Conservation (phyloP, 1,140 invertebrate species). For the Helicoverpa armigera region DNA sequence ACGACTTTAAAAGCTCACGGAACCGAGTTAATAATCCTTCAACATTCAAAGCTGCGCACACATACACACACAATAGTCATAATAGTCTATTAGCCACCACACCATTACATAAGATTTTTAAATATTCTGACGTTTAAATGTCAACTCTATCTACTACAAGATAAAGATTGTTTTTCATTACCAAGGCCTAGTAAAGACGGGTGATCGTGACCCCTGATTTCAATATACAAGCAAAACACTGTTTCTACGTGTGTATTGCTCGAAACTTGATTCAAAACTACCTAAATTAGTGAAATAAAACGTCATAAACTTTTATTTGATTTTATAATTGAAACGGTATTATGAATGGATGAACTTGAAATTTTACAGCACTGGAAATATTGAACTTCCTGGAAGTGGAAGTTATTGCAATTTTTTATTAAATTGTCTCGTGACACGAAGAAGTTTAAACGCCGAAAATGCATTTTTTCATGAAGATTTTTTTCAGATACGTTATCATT, state of each 20-base stretch:
- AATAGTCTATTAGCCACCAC: constrained; percentile 45
- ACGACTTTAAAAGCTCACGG: constrained; percentile 48
- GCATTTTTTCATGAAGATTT: not conserved
- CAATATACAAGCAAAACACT: constrained; percentile 66
- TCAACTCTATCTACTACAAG: not conserved
- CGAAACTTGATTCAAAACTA: constrained; percentile 47
- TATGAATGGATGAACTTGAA: constrained; percentile 18
- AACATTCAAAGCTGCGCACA: constrained; percentile 49
- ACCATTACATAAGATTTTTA: constrained; percentile 51
- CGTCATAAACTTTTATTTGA: constrained; percentile 25
- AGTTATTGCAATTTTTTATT: constrained; percentile 1
- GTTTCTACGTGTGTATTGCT: constrained; percentile 60
- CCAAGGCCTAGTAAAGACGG: constrained; percentile 10
- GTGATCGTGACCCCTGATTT: constrained; percentile 59
- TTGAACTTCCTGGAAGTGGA: constrained; percentile 26
- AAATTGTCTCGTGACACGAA: not conserved
- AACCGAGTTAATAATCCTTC: constrained; percentile 45
- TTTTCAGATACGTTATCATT: not conserved
- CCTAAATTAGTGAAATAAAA: constrained; percentile 33
- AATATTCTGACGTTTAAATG: constrained; percentile 7
- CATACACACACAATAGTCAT: constrained; percentile 39
- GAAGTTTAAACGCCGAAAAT: not conserved
- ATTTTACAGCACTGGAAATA: constrained; percentile 19
- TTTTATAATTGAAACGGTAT: not conserved
- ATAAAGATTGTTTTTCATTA: constrained; percentile 27